Conservation (phyloP, 2,113 vertebrate species). For the Gymnorhina tibicen region DNA sequence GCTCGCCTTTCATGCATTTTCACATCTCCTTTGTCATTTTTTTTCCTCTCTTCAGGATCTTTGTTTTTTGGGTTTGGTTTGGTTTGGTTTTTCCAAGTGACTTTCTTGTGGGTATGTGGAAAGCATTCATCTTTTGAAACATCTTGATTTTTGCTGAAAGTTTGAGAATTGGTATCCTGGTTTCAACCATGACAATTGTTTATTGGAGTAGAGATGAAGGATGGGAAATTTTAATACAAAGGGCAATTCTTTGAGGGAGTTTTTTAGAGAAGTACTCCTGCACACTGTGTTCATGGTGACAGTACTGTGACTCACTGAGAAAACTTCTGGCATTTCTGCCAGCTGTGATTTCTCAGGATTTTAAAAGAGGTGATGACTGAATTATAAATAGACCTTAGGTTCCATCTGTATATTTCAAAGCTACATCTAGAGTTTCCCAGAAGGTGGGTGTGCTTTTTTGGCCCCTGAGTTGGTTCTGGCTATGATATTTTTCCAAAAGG, state of each 20-base stretch:
- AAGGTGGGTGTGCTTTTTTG: background rate
- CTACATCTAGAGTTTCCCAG: background rate
- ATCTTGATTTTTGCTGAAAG: background rate
- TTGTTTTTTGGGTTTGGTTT: background rate
- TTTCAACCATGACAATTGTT: background rate
- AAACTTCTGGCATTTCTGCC: constrained; percentile 22
- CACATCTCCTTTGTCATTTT: background rate
- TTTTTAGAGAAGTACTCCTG: background rate
- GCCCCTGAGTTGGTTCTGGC: background rate
- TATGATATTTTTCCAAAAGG: background rate
- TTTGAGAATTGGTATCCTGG: background rate
- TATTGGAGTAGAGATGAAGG: background rate
- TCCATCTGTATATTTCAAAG: background rate
- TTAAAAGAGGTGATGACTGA: constrained; percentile 13
- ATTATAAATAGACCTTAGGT: background rate
- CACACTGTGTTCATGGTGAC: background rate
- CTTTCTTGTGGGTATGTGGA: background rate
- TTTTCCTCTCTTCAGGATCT: background rate
- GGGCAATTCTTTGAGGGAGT: background rate
- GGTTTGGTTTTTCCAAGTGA: background rate
- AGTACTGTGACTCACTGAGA: constrained; percentile 12
- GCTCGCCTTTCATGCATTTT: background rate
- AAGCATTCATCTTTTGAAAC: background rate
- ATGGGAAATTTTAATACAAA: background rate
- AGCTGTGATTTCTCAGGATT: constrained; percentile 24